These are phyloP conservation scores for Rhinatrema bivittatum DNA, from an alignment of 2,797 vertebrate genomes.

Conservation along the genomic window DNA sequence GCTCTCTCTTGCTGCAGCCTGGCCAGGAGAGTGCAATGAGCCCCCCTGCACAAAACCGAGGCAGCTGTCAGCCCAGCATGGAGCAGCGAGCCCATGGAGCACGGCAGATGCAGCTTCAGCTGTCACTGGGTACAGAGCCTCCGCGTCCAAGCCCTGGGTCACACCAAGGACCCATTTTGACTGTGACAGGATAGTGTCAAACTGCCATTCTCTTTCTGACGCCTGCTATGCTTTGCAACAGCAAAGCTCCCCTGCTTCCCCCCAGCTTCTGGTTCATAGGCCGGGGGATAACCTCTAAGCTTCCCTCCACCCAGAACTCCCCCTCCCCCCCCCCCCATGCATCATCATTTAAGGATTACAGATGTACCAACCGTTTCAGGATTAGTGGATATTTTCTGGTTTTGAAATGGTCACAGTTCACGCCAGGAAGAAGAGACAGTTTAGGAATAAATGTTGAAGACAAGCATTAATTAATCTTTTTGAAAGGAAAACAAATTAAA, in stretches of 20 bases:
- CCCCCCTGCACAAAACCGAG: constrained; percentile 51
- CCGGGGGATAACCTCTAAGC: constrained; percentile 23
- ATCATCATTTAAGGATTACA: constrained; percentile 13
- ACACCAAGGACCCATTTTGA: constrained; percentile 45
- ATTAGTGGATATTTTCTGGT: neutral
- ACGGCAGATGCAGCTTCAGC: constrained; percentile 67
- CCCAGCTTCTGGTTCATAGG: constrained; percentile 36
- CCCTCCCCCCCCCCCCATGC: no score
- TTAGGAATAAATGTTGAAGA: neutral
- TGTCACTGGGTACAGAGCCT: constrained; percentile 53
- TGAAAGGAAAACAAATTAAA: no score
- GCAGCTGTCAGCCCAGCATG: constrained; percentile 70
- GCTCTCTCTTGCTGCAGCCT: constrained; percentile 28
- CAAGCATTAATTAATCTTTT: no score
- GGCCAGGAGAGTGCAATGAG: constrained; percentile 48
- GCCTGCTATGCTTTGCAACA: constrained; percentile 45
- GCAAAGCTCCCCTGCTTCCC: no score
- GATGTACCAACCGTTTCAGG: neutral
- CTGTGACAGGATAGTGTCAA: constrained; percentile 63
- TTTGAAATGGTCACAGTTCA: constrained; percentile 1
- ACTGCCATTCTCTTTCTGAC: constrained; percentile 57
- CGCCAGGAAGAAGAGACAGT: neutral
- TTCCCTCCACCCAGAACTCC: no score
- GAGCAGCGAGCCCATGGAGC: constrained; percentile 42
- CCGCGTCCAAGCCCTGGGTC: constrained; percentile 55